phyloP scores from a whole-genome alignment of 2,888 invertebrate genomes.

The Mesorhabditis belari region DNA sequence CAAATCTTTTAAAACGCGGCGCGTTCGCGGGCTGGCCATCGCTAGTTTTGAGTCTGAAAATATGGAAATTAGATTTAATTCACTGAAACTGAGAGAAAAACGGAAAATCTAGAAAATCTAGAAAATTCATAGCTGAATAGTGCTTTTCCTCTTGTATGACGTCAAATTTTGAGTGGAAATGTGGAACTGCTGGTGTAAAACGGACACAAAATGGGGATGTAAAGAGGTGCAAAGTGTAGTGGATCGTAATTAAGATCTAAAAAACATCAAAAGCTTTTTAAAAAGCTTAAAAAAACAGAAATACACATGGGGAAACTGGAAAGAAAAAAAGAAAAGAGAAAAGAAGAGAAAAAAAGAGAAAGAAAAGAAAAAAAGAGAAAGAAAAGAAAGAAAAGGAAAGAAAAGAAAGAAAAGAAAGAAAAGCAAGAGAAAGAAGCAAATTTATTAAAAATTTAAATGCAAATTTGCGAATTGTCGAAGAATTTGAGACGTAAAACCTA shows the following conservation, averaged over 20 bases:
- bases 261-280: not conserved
- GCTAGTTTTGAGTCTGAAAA: not conserved
- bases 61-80: not conserved
- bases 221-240: not conserved
- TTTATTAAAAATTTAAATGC: not conserved
- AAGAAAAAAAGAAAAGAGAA: not conserved
- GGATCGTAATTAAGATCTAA: not conserved
- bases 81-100: not conserved
- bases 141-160: too few relatives aligned
- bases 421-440: constrained; percentile 1
- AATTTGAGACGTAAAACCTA: constrained; percentile 60
- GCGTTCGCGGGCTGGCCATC: constrained; percentile 93
- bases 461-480: constrained; percentile 1
- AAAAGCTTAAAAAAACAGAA: not conserved
- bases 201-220: constrained; percentile 1
- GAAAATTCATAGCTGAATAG: too few relatives aligned
- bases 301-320: too few relatives aligned
- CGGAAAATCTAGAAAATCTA: too few relatives aligned
- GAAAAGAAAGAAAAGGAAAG: not conserved
- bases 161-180: not conserved
- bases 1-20: constrained; percentile 80
- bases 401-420: not conserved
- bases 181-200: not conserved
- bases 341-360: not conserved
- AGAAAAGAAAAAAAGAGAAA: not conserved